phyloP scores from a whole-genome alignment of 1,140 invertebrate genomes.

The Manduca sexta region DNA sequence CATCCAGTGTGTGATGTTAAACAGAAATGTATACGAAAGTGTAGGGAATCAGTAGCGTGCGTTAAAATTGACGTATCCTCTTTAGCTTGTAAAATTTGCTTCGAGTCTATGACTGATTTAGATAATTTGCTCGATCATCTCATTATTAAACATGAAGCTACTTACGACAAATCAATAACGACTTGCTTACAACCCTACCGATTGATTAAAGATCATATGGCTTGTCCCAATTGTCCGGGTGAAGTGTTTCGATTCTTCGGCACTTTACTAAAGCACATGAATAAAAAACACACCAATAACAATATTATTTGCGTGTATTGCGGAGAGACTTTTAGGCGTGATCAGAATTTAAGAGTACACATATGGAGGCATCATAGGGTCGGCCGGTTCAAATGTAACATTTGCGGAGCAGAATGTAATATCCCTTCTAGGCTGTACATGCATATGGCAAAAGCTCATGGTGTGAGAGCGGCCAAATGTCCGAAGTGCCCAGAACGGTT shows the following conservation, averaged over 20 bases:
- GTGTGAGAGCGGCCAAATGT: slow-evolving; percentile 55
- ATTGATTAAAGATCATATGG: slow-evolving; percentile 56
- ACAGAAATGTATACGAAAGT: slow-evolving; percentile 55
- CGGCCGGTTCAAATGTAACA: slow-evolving; percentile 50
- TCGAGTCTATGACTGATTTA: slow-evolving; percentile 44
- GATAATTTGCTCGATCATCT: slow-evolving; percentile 52
- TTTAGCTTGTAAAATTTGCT: slow-evolving; percentile 56
- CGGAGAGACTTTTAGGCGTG: slow-evolving; percentile 50
- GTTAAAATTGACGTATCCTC: slow-evolving; percentile 61
- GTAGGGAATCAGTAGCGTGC: slow-evolving; percentile 50
- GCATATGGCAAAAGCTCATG: slow-evolving; percentile 59
- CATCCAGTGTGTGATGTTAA: slow-evolving; percentile 54
- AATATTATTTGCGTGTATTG: slow-evolving; percentile 64
- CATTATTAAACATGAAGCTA: slow-evolving; percentile 46
- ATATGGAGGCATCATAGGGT: slow-evolving; percentile 61
- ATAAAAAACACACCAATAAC: slow-evolving; percentile 56
- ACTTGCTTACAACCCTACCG: slow-evolving; percentile 57
- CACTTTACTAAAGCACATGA: slow-evolving; percentile 59
- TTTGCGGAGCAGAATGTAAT: slow-evolving; percentile 52
- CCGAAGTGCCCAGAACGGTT: slow-evolving; percentile 53
- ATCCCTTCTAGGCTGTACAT: slow-evolving; percentile 57
- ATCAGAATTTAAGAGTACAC: slow-evolving; percentile 57
- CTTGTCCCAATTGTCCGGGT: slow-evolving; percentile 46
- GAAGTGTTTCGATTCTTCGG: slow-evolving; percentile 61
- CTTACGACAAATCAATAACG: slow-evolving; percentile 57